Evolutionary conservation across 2,888 invertebrate species (phyloP), one percentile per base, ranked within the genome.

Genomic region (Drosophila limbata): DNA sequence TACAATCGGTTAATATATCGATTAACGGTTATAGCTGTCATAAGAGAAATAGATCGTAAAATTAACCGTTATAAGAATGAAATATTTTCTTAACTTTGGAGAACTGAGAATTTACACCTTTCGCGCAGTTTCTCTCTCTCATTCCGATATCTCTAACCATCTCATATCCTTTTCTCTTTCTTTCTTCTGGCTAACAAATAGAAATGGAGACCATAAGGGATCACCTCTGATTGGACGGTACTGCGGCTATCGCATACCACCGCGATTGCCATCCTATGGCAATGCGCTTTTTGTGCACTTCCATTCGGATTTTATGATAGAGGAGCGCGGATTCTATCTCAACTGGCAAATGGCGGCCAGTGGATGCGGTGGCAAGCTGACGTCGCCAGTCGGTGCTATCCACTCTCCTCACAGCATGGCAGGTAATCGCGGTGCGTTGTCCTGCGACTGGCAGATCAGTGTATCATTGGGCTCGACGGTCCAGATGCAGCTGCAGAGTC

Each of bases 351-450:
- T 94, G 33, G 94, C 94, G 0, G 88, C 94, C 1, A 94, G 94
- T 48, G 96, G 96, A 93, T 98, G 98, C 91, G 98, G 98, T 15
- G 98, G 97, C 5, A 94, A 93, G 28, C 90, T 98, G 35, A 95
- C 93, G 0, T 94, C 95, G 17, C 94, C 95, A 3, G 93, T 93
- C 5, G 98, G 98, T 0, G 94, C 95, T 4, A 95, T 98, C 77
- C 94, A 95, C 42, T 97, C 98, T 0, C 98, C 98, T 0, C 96
- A 97, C 90, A 77, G 51, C 31, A 97, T 97, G 3, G 94, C 94
- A 70, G 93, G 94, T 0, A 97, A 96, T 88, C 92, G 93, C 40
- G 94, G 95, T 57, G 94, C 95, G 64, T 94, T 96, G 0, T 95
- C 96, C 90, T 98, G 98, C 91, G 94, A 95, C 78, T 98, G 97